Evolutionary conservation across 2,113 vertebrate genomes (phyloP), one percentile per base, ranked within the genome.

Genomic region (Cygnus buccinator): DNA sequence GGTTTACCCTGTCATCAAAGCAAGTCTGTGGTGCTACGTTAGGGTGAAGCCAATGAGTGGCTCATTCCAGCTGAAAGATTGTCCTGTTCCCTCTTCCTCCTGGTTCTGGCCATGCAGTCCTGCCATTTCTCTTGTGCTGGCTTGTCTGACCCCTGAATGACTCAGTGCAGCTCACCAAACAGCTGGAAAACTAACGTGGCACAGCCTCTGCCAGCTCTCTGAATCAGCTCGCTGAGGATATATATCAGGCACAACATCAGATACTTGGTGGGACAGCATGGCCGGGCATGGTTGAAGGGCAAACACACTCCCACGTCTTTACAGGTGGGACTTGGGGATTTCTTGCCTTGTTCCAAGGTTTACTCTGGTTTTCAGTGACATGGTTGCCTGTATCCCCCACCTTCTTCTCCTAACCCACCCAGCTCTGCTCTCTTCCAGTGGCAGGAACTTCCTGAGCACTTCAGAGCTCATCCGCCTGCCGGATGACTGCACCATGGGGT

Each of bases 401-500:
- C 21, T 73, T 13, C 48, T 62, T 16, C 25, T 62, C 16, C 25
- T 94, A 78, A 94, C 5, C 15, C 39, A 48, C 0, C 1, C 29
- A 82, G 23, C 15, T 17, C 7, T 8, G 1, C 68, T 97, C 11
- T 87, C 21, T 91, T 74, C 21, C 93, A 99, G 99, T 2, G 98
- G 99, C 66, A 92, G 95, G 31, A 97, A 88, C 90, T 99, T 99
- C 6, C 75, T 98, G 97, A 97, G 96, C 94, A 99, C 99, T 1
- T 99, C 99, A 0, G 98, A 98, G 10, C 97, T 93, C 54, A 99
- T 99, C 95, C 98, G 98, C 48, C 98, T 99, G 77, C 99, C 99
- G 0, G 99, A 99, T 0, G 99, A 99, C 98, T 99, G 99, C 87
- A 99, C 99, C 0, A 97, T 99, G 94, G 99, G 99, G n/a, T 99